These are phyloP conservation scores for Nasonovia ribisnigri DNA, from an alignment of 2,888 invertebrate species.

Conservation along the genomic window DNA sequence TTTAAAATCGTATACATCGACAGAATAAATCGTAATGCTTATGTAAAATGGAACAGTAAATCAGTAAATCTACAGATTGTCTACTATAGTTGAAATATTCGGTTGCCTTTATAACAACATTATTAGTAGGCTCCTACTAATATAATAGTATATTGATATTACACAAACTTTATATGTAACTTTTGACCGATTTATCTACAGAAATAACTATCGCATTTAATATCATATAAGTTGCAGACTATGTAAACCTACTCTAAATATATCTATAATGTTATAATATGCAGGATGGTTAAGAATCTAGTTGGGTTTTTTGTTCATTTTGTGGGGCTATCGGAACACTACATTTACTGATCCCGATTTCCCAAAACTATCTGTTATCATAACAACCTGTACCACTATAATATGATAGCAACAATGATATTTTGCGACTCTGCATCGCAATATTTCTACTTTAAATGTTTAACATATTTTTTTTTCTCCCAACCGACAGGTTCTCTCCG, in stretches of 20 bases:
- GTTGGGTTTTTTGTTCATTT: background rate
- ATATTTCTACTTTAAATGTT: constrained; percentile 1
- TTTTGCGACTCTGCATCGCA: background rate
- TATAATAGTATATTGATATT: too few species aligned
- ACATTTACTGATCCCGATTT: background rate
- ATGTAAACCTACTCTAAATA: background rate
- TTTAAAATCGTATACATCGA: too few species aligned
- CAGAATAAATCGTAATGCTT: background rate
- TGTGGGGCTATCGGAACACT: too few species aligned
- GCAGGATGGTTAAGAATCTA: background rate
- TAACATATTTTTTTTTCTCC: constrained; percentile 28
- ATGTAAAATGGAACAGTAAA: background rate
- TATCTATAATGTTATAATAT: background rate
- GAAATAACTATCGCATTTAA: background rate
- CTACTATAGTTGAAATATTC: background rate
- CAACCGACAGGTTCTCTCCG: constrained; percentile 81
- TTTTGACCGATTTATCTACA: too few species aligned
- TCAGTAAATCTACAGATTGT: background rate
- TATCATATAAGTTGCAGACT: background rate
- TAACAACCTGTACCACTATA: background rate
- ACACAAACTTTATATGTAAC: too few species aligned
- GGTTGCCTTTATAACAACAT: too few species aligned
- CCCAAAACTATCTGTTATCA: background rate
- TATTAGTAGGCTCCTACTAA: too few species aligned
- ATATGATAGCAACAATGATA: background rate